Percentiles rank a stretch among this genome's conserved stretches.
These are phyloP conservation scores for Corythornis vintsioides DNA, from an alignment of 2,113 vertebrate species.

Conservation along the genomic window DNA sequence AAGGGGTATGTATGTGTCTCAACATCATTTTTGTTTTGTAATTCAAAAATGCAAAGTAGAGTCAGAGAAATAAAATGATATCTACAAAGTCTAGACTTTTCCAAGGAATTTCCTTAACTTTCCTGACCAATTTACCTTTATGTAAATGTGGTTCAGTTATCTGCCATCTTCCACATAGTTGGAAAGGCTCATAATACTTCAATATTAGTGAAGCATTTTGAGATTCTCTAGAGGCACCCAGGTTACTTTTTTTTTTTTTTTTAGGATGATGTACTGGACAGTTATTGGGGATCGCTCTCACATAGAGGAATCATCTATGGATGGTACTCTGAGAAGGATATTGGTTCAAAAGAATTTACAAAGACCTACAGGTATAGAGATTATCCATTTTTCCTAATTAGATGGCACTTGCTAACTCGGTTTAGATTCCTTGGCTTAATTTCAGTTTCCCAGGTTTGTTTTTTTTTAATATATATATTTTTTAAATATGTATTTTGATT, in stretches of 20 bases:
- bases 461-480: neutral
- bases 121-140: neutral
- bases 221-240: neutral
- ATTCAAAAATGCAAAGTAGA: neutral
- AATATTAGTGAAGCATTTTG: neutral
- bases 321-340: conserved; percentile 91
- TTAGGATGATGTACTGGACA: conserved; percentile 99
- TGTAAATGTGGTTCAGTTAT: neutral
- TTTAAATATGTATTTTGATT: neutral
- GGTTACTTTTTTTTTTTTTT: neutral
- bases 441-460: neutral
- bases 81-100: neutral
- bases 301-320: conserved; percentile 96
- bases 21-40: neutral
- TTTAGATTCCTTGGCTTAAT: neutral
- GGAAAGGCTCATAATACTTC: neutral
- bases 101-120: neutral
- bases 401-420: neutral
- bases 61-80: neutral
- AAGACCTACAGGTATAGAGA: conserved; percentile 88
- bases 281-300: conserved; percentile 94
- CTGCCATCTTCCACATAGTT: neutral
- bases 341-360: conserved; percentile 92
- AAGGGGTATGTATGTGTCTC: conserved; percentile 82
- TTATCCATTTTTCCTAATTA: neutral